These are phyloP conservation scores for Morelia viridis DNA, from an alignment of 2,797 vertebrate genomes.

Conservation along the genomic window DNA sequence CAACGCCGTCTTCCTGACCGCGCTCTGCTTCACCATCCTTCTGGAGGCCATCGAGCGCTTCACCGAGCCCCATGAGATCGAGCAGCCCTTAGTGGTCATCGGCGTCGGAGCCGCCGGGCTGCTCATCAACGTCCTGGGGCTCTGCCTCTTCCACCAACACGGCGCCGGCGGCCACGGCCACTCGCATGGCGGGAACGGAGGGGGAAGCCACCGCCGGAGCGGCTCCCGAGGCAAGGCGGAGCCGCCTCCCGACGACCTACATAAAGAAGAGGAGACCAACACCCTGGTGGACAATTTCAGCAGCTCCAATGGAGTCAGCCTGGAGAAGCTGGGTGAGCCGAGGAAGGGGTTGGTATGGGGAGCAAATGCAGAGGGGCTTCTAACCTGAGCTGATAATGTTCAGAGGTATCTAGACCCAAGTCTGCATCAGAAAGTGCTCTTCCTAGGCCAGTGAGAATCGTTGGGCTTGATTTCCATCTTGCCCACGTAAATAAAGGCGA, in stretches of 20 bases:
- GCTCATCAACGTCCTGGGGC: slow-evolving; percentile 87
- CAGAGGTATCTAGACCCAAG: neutral
- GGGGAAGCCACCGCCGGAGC: slow-evolving; percentile 52
- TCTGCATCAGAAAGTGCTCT: neutral
- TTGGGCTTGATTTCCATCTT: neutral
- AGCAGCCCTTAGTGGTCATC: slow-evolving; percentile 83
- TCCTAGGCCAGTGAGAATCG: neutral
- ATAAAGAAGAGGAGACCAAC: slow-evolving; percentile 92
- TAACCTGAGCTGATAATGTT: neutral
- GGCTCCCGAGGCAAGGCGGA: slow-evolving; percentile 70
- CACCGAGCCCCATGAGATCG: slow-evolving; percentile 90
- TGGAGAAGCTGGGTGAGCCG: slow-evolving; percentile 70
- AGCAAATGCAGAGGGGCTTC: neutral
- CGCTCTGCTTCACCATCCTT: slow-evolving; percentile 95
- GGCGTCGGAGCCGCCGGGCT: slow-evolving; percentile 87
- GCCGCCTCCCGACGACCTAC: slow-evolving; percentile 65
- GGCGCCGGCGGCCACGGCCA: slow-evolving; percentile 76
- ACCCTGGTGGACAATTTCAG: slow-evolving; percentile 84
- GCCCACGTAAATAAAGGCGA: neutral
- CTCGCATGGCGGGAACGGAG: slow-evolving; percentile 56
- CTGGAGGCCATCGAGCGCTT: slow-evolving; percentile 94
- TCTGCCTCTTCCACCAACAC: slow-evolving; percentile 91
- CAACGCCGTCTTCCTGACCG: slow-evolving; percentile 96
- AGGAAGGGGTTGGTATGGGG: neutral
- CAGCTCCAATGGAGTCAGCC: slow-evolving; percentile 80